Percentiles rank a stretch among this genome's conserved stretches.
phyloP scores from a whole-genome alignment of 2,797 vertebrate species.

The Scleropages formosus region DNA sequence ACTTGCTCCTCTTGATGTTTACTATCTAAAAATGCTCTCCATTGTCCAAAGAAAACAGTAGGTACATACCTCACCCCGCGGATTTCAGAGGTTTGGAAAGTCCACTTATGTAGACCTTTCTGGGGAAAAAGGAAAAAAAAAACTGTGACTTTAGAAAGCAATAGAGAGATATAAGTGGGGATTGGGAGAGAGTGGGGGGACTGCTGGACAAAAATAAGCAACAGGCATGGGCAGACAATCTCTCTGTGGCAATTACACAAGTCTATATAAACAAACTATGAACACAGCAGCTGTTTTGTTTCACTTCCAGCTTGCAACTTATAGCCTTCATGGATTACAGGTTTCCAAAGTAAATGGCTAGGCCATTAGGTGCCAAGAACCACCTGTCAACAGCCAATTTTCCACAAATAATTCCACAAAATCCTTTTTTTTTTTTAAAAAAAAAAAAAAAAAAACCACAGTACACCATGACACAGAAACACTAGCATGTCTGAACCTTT shows the following conservation, averaged over 20 bases:
- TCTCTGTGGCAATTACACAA: not conserved
- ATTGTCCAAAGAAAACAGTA: too few relatives aligned
- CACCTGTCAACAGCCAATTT: not conserved
- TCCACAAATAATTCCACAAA: not conserved
- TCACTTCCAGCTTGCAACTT: not conserved
- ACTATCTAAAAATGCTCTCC: too few relatives aligned
- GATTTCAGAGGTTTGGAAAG: slow-evolving; percentile 73
- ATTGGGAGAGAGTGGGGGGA: not conserved
- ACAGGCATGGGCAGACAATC: not conserved
- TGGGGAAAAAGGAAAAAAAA: slow-evolving; percentile 47
- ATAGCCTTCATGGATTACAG: not conserved
- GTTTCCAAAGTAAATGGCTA: not conserved
- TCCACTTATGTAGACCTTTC: slow-evolving; percentile 80
- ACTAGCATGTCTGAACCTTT: too few relatives aligned
- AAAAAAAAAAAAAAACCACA: not conserved
- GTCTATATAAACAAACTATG: not conserved
- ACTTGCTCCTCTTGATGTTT: too few relatives aligned
- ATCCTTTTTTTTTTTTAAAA: not conserved
- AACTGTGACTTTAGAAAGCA: not conserved
- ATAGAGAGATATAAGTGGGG: not conserved
- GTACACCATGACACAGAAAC: not conserved
- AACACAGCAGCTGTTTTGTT: not conserved
- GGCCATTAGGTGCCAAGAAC: too few relatives aligned
- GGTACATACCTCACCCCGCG: slow-evolving; percentile 82
- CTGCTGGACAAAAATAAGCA: not conserved